phyloP scores from a whole-genome alignment of 2,888 invertebrate genomes.

The Tenthredo livida region DNA sequence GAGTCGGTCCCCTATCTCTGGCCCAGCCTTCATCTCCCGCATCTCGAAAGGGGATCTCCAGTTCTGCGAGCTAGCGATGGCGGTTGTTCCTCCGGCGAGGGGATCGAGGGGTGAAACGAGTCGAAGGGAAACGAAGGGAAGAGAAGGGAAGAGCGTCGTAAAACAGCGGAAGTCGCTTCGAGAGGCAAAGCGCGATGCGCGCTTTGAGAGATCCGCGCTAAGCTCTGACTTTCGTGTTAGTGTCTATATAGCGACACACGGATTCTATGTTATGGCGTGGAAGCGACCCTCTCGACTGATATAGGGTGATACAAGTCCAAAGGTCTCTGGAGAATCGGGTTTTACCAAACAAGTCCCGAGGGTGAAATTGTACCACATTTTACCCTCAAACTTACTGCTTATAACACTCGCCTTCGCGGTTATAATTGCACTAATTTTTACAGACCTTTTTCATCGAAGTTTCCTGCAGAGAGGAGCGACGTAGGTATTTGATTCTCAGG shows the following conservation, averaged over 20 bases:
- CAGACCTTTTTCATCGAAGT: neutral
- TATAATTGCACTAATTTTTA: neutral
- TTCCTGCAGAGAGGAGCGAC: neutral
- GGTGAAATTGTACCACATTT: conserved; percentile 28
- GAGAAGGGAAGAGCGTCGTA: conserved; percentile 58
- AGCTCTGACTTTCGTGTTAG: conserved; percentile 49
- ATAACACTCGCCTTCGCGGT: neutral
- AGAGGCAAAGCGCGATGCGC: conserved; percentile 52
- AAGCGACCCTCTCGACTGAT: conserved; percentile 35
- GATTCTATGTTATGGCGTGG: conserved; percentile 37
- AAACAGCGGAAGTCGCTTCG: conserved; percentile 62
- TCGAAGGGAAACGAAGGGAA: conserved; percentile 54
- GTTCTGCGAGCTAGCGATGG: conserved; percentile 49
- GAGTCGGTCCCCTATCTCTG: conserved; percentile 34
- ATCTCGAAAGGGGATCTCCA: conserved; percentile 46
- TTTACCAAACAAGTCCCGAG: conserved; percentile 43
- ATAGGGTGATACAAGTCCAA: conserved; percentile 51
- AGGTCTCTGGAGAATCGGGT: conserved; percentile 29
- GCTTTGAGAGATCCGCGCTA: conserved; percentile 56
- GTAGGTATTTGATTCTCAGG: neutral
- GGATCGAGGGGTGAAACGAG: conserved; percentile 18
- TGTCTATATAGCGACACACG: conserved; percentile 19
- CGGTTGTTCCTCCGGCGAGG: conserved; percentile 30
- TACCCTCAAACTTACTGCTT: neutral
- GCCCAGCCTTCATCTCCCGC: conserved; percentile 20